Evolutionary conservation across 2,797 vertebrate genomes (phyloP).

Genomic region (Phalanger gymnotis): DNA sequence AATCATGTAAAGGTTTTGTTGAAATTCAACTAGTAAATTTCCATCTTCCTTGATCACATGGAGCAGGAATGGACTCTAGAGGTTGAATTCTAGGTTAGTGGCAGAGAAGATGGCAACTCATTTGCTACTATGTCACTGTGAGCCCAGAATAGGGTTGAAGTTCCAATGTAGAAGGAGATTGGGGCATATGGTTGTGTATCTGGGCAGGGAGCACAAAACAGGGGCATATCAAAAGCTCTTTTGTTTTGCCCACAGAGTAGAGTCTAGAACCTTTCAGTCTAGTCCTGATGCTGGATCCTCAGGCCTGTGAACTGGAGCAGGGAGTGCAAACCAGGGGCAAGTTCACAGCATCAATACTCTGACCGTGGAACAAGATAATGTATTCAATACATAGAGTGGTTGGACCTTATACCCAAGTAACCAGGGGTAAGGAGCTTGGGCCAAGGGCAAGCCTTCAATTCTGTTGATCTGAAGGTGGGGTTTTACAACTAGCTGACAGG

Average conservation of each 20-base stretch:
- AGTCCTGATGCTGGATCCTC: not conserved
- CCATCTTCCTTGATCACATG: not conserved
- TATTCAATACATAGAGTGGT: no score
- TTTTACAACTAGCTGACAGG: no score
- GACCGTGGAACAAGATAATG: no score
- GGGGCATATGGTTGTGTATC: not conserved
- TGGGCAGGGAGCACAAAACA: not conserved
- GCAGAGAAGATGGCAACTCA: not conserved
- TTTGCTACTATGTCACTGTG: not conserved
- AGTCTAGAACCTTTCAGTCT: not conserved
- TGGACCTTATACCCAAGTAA: no score
- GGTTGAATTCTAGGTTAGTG: not conserved
- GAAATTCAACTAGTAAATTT: not conserved
- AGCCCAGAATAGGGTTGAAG: not conserved
- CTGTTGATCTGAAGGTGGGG: no score
- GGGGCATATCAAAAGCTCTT: not conserved
- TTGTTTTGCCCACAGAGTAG: not conserved
- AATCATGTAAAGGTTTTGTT: not conserved
- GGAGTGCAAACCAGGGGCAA: not conserved
- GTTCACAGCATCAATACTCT: not conserved
- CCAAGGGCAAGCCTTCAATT: no score
- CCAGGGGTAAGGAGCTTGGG: no score
- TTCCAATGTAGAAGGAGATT: not conserved
- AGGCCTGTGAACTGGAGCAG: not conserved
- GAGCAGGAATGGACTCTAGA: not conserved